phyloP scores from a whole-genome alignment of 2,888 invertebrate species.

The Saturnia pavonia region DNA sequence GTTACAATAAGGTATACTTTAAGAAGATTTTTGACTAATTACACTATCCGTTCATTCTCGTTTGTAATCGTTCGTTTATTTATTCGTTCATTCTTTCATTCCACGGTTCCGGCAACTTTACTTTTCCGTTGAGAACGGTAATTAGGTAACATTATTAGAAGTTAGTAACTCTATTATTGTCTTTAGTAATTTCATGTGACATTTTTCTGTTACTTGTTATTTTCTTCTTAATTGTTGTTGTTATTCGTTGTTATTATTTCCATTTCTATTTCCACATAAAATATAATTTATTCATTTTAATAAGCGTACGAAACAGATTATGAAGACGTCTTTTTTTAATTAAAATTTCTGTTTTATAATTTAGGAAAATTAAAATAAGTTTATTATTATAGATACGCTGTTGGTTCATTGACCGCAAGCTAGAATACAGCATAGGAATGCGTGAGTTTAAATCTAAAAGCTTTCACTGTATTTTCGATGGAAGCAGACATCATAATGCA shows the following conservation, averaged over 20 bases:
- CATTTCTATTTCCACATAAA: too few relatives aligned
- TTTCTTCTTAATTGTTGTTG: neutral
- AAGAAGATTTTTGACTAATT: slow-evolving; percentile 40
- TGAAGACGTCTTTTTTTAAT: too few relatives aligned
- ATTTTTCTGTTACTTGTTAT: neutral
- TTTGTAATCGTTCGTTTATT: slow-evolving; percentile 60
- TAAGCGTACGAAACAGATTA: too few relatives aligned
- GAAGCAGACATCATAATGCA: too few relatives aligned
- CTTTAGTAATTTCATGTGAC: slow-evolving; percentile 1
- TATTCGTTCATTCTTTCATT: slow-evolving; percentile 43
- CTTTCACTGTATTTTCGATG: too few relatives aligned
- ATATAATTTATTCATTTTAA: too few relatives aligned
- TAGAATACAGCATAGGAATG: neutral
- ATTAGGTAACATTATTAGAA: slow-evolving; percentile 11
- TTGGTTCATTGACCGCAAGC: too few relatives aligned
- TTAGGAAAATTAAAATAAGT: too few relatives aligned
- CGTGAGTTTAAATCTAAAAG: too few relatives aligned
- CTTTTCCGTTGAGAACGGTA: neutral
- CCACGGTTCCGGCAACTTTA: neutral
- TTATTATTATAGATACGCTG: too few relatives aligned
- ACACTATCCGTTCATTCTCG: slow-evolving; percentile 46
- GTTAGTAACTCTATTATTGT: neutral
- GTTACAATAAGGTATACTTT: neutral
- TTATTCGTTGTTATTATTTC: too few relatives aligned
- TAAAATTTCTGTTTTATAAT: too few relatives aligned